Evolutionary conservation across 1,140 invertebrate genomes (phyloP), one percentile per base, ranked within the genome.

Genomic region (Hypothenemus hampei): DNA sequence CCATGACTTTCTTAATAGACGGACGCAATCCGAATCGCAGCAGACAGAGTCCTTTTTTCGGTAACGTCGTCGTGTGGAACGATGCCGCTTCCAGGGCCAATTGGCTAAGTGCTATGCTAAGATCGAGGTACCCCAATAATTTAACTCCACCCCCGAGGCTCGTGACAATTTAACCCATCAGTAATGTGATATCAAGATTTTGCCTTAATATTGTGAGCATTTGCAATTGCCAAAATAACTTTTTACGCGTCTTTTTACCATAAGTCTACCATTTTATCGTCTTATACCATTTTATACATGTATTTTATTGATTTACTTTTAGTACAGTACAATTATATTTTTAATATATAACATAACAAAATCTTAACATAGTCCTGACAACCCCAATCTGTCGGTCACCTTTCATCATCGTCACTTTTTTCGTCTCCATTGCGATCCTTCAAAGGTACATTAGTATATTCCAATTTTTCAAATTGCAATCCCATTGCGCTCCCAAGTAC

Each of bases 31-130:
- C 79, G 3, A 81, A 79, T 62, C 77, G 88, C 66, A 82, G 77
- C 20, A 88, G 85, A 69, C 85, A 86, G 35, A 79, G 72, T 26
- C 86, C 86, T 0, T 91, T 77, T 71, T 90, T 92, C 69, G 89
- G 89, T 1, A 80, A 81, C 57, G 85, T 84, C 0, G 72, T 91
- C 22, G 85, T 83, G 2, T 89, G 87, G 44, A 79, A 78, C 16
- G 81, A 83, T 18, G 81, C 81, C 47, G 78, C 84, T 18, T 81
- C 87, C 35, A 79, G 86, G 58, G 77, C 87, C 6, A 81, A 79
- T 47, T 91, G 87, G 86, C 77, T 87, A 50, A 79, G 83, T 8
- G 83, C 85, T 13, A 81, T 92, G 73, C 72, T 85, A 46, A 79
- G 85, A 59, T 81, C 80, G 1, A 78, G 88, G 64, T 80, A 87